Evolutionary conservation across 92 coral and sea anemone genomes (phyloP).

Genomic region (Virgularia gustaviana): DNA sequence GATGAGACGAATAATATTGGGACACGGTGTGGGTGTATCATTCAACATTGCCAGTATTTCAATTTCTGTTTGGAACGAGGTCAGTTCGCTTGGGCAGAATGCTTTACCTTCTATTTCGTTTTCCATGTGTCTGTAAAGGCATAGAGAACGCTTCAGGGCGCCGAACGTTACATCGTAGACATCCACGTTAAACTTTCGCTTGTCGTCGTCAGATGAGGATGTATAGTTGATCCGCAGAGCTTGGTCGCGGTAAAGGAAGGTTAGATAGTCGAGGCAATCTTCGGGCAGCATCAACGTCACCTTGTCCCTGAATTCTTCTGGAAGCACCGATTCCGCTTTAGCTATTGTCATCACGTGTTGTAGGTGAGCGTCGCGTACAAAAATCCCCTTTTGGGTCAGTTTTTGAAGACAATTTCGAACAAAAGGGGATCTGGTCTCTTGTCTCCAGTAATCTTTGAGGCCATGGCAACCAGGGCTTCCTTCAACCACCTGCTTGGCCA

Average conservation of each 20-base stretch:
- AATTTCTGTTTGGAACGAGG: background rate
- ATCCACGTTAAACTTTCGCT: background rate
- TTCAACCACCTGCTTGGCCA: background rate
- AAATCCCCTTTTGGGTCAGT: background rate
- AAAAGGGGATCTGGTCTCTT: background rate
- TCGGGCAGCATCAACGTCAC: background rate
- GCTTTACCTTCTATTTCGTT: background rate
- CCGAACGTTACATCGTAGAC: slow-evolving; percentile 1
- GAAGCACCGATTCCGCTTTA: too few species aligned
- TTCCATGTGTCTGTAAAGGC: background rate
- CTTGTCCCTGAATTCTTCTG: too few species aligned
- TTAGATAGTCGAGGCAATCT: background rate
- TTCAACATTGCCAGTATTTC: slow-evolving; percentile 16
- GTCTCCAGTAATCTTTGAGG: background rate
- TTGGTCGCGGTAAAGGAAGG: background rate
- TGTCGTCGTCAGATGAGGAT: too few species aligned
- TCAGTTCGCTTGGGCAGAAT: background rate
- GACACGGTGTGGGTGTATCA: background rate
- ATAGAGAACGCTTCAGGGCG: slow-evolving; percentile 5
- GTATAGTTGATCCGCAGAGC: too few species aligned
- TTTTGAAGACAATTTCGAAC: background rate
- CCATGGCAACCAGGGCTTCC: slow-evolving; percentile 2
- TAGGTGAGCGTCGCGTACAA: background rate
- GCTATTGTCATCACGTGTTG: background rate
- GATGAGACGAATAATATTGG: slow-evolving; percentile 4